Percentiles rank a stretch among this genome's conserved stretches.
These are phyloP conservation scores for Phaenicophaeus curvirostris DNA, from an alignment of 2,797 vertebrate genomes.

Conservation along the genomic window DNA sequence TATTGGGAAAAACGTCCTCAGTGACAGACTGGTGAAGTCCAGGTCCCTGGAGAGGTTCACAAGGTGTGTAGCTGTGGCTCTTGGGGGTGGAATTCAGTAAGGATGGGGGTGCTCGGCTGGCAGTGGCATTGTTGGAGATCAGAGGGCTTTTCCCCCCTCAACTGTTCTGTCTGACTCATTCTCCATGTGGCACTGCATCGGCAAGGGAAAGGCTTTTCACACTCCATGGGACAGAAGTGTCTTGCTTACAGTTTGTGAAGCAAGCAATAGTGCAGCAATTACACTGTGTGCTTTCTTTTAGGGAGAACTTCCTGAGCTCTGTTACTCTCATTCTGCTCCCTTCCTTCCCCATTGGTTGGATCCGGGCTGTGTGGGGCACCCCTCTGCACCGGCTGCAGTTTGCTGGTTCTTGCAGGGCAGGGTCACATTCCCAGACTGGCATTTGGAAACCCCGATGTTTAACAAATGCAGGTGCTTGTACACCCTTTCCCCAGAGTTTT, in stretches of 20 bases:
- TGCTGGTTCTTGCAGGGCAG: not conserved
- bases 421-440: not conserved
- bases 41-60: too few species aligned
- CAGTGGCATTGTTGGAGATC: too few species aligned
- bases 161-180: not conserved
- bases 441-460: not conserved
- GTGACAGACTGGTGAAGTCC: too few species aligned
- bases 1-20: too few species aligned
- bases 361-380: rapidly evolving
- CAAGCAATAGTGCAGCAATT: not conserved
- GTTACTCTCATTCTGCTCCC: not conserved
- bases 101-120: too few species aligned
- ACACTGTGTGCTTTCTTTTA: rapidly evolving
- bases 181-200: rapidly evolving
- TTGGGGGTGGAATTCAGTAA: too few species aligned
- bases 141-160: too few species aligned
- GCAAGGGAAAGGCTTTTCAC: not conserved
- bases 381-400: not conserved
- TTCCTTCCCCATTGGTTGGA: rapidly evolving
- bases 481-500: not conserved
- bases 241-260: not conserved
- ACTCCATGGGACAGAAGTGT: rapidly evolving
- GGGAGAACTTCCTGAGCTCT: not conserved
- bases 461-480: rapidly evolving
- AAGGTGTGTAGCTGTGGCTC: too few species aligned